Conservation (phyloP, 2,113 vertebrate genomes). For the Alethe castanea region DNA sequence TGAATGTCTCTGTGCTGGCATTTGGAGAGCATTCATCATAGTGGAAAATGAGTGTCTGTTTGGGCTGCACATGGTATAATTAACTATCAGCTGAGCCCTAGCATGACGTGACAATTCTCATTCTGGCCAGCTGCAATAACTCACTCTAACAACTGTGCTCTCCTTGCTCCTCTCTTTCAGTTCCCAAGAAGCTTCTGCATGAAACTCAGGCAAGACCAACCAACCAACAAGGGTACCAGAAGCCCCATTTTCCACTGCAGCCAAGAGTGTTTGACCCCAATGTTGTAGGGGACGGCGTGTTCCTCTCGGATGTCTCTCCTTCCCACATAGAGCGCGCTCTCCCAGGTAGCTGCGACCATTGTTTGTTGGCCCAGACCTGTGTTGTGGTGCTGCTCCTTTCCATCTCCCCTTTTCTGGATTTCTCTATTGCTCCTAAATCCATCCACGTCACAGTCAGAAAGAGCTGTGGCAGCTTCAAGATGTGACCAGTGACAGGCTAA, state of each 20-base stretch:
- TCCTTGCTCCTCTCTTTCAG: conserved; percentile 64
- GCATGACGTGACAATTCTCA: background rate
- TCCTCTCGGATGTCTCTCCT: conserved; percentile 76
- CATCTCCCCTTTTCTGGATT: background rate
- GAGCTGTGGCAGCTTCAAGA: background rate
- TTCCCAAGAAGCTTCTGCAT: conserved; percentile 87
- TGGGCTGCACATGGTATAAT: background rate
- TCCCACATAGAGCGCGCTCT: conserved; percentile 69
- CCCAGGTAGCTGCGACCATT: conserved; percentile 71
- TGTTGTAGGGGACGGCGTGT: conserved; percentile 81
- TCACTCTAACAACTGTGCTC: background rate
- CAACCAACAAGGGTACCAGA: conserved; percentile 62
- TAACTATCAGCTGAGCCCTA: background rate
- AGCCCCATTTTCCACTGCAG: conserved; percentile 56
- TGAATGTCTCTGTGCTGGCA: background rate
- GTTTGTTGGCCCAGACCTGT: background rate
- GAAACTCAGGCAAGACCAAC: conserved; percentile 76
- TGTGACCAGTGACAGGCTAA: rapidly evolving
- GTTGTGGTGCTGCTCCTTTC: background rate
- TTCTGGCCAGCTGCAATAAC: conserved; percentile 8
- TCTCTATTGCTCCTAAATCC: background rate
- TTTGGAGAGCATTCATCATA: background rate
- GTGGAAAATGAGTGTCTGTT: conserved; percentile 2
- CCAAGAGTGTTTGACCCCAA: conserved; percentile 79
- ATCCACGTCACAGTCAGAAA: background rate